These are phyloP conservation scores for Ranitomeya imitator DNA, from an alignment of 2,113 vertebrate species.

Conservation along the genomic window DNA sequence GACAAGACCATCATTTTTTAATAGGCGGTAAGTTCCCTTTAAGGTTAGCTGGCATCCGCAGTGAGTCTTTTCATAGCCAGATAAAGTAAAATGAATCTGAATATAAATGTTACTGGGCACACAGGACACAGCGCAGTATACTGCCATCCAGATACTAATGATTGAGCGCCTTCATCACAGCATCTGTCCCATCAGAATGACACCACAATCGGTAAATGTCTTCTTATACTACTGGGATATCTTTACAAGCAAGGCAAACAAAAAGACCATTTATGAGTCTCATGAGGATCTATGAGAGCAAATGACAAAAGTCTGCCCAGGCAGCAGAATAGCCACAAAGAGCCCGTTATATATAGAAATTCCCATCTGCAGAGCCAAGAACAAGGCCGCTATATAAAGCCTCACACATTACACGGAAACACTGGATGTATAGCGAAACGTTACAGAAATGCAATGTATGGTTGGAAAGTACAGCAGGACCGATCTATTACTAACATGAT, in stretches of 20 bases:
- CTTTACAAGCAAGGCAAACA: slow-evolving; percentile 34
- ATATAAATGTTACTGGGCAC: too few species aligned
- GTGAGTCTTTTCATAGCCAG: too few species aligned
- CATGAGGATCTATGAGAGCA: not conserved
- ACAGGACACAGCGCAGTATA: not conserved
- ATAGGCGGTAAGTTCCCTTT: too few species aligned
- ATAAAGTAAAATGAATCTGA: too few species aligned
- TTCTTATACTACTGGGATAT: slow-evolving; percentile 16
- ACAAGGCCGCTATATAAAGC: slow-evolving; percentile 16
- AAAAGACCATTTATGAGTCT: slow-evolving; percentile 55
- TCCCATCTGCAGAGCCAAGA: slow-evolving; percentile 1
- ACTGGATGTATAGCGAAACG: not conserved
- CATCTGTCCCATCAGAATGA: not conserved
- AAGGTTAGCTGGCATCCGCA: too few species aligned
- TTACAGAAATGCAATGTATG: not conserved
- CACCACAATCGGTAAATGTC: slow-evolving; percentile 31
- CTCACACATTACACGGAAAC: not conserved
- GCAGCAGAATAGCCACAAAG: slow-evolving; percentile 42
- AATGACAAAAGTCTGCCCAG: slow-evolving; percentile 18
- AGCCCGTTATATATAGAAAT: slow-evolving; percentile 37
- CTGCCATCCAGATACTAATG: not conserved
- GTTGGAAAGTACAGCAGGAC: not conserved
- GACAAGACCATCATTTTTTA: too few species aligned
- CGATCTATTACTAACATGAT: too few species aligned
- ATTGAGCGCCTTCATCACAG: not conserved